A percentile compares a stretch with the other conserved stretches of the same genome.
These are phyloP conservation scores for Oophaga pumilio DNA, from an alignment of 2,113 vertebrate genomes.

Conservation along the genomic window DNA sequence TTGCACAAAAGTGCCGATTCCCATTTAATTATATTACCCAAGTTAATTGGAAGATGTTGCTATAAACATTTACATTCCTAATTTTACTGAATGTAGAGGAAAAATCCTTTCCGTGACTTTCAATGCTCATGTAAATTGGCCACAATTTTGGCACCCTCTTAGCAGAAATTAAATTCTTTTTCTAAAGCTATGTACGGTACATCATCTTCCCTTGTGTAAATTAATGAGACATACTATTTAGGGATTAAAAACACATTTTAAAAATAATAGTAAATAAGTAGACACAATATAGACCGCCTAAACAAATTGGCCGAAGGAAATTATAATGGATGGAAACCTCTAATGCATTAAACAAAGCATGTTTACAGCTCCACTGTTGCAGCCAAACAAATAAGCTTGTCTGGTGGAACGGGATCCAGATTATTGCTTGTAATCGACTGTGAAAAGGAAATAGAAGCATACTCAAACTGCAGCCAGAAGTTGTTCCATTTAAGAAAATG, in stretches of 20 bases:
- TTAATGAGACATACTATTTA: neutral
- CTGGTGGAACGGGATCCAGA: neutral
- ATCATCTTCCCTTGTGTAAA: constrained; percentile 6
- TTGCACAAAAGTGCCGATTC: neutral
- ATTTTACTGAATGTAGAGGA: neutral
- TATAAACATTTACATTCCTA: neutral
- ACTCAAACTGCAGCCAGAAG: neutral
- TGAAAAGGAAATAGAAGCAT: constrained; percentile 1
- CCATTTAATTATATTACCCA: neutral
- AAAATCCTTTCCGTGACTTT: neutral
- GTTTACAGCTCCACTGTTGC: neutral
- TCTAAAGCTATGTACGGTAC: neutral
- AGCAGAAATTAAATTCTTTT: neutral
- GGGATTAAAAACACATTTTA: constrained; percentile 20
- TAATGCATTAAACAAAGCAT: neutral
- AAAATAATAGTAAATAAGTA: neutral
- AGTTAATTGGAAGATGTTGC: neutral
- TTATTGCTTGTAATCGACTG: neutral
- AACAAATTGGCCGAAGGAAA: constrained; percentile 3
- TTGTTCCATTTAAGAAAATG: neutral
- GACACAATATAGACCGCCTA: neutral
- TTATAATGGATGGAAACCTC: neutral
- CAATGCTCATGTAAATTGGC: neutral
- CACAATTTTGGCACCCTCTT: neutral
- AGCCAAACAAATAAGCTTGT: constrained; percentile 8